These are phyloP conservation scores for Lordiphosa andalusiaca DNA, from an alignment of 2,888 invertebrate species.

Conservation along the genomic window DNA sequence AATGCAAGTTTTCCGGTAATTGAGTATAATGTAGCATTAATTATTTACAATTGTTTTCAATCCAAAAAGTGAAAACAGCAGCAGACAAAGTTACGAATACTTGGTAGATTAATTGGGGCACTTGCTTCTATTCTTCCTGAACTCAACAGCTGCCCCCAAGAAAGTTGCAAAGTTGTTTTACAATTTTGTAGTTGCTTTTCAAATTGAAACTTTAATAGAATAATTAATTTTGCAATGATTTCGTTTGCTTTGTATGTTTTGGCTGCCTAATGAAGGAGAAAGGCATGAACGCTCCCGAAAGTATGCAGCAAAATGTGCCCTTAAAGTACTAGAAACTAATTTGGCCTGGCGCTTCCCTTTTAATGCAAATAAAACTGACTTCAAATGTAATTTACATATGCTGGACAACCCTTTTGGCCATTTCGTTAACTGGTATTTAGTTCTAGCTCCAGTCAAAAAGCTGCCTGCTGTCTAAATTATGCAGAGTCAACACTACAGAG, in stretches of 20 bases:
- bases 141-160: slow-evolving; percentile 19
- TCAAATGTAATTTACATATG: slow-evolving; percentile 64
- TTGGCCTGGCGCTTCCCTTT: not conserved
- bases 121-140: slow-evolving; percentile 21
- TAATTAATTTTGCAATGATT: no score
- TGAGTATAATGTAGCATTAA: slow-evolving; percentile 70
- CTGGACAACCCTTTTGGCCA: slow-evolving; percentile 33
- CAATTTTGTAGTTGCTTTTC: not conserved
- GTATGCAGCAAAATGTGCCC: no score
- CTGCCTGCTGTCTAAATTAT: slow-evolving; percentile 37
- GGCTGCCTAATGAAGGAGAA: no score
- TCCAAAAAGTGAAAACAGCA: slow-evolving; percentile 25
- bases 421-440: slow-evolving; percentile 51
- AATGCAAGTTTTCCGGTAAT: slow-evolving; percentile 64
- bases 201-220: no score
- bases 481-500: slow-evolving; percentile 61
- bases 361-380: slow-evolving; percentile 30
- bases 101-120: slow-evolving; percentile 67
- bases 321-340: no score
- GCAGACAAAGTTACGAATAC: slow-evolving; percentile 65
- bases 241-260: no score
- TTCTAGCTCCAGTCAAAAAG: not conserved
- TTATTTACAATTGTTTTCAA: slow-evolving; percentile 73
- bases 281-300: no score
- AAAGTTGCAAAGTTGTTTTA: slow-evolving; percentile 17